Percentiles rank a stretch among this genome's conserved stretches.
Evolutionary conservation across 2,888 invertebrate species (phyloP).

Genomic region (Penaeus monodon): DNA sequence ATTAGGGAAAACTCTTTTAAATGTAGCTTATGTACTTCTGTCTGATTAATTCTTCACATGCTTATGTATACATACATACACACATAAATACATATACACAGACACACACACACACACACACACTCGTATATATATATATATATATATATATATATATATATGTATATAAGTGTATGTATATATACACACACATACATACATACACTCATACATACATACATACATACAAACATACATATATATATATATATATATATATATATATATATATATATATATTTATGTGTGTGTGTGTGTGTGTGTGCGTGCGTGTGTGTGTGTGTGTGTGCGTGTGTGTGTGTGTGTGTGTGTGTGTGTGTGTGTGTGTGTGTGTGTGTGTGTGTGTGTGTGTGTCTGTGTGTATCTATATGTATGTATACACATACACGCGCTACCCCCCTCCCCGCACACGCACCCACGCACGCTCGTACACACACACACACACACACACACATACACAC

Average conservation of each 20-base stretch:
- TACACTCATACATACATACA: neutral
- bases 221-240: neutral
- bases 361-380: neutral
- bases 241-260: neutral
- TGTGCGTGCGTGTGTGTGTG: neutral
- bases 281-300: neutral
- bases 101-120: neutral
- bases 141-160: neutral
- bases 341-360: neutral
- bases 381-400: neutral
- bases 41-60: neutral
- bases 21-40: no score
- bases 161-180: neutral
- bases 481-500: no score
- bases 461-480: no score
- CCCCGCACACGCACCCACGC: no score
- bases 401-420: neutral
- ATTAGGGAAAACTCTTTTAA: no score
- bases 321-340: neutral
- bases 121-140: neutral
- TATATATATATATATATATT: neutral
- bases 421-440: neutral
- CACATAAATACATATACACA: neutral
- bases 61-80: neutral
- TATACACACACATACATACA: neutral